Evolutionary conservation across 2,113 vertebrate species (phyloP).

Genomic region (Empidonax alnorum): DNA sequence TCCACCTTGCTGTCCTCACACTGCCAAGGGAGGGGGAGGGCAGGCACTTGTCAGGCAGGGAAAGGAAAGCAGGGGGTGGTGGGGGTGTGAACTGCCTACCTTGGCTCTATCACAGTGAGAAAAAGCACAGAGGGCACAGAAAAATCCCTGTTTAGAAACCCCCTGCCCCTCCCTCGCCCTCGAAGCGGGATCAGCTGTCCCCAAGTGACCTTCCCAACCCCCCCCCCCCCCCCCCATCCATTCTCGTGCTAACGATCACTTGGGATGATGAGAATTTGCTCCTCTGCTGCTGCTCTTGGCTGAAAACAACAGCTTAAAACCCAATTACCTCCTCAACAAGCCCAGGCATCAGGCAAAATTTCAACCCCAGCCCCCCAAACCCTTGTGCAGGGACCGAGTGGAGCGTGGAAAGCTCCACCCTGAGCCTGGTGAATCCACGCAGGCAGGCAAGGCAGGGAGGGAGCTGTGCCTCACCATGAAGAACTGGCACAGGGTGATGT

Average conservation of each 20-base stretch:
- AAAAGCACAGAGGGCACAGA: not conserved
- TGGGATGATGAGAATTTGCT: not conserved
- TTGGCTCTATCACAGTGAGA: not conserved
- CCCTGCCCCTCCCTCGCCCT: not conserved
- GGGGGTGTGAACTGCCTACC: not conserved
- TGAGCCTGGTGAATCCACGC: not conserved
- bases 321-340: not conserved
- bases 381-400: not conserved
- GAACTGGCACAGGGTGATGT: conserved; percentile 99
- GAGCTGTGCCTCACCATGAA: conserved; percentile 86
- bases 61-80: not conserved
- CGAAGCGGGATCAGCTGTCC: not conserved
- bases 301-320: not conserved
- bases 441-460: not conserved
- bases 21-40: conserved; percentile 69
- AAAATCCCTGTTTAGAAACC: not conserved
- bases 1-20: conserved; percentile 95
- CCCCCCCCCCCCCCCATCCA: accelerated
- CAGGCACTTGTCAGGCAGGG: not conserved
- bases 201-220: not conserved
- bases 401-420: not conserved
- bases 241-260: not conserved
- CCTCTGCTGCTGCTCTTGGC: not conserved
- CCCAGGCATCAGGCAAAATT: not conserved
- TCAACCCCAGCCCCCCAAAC: not conserved